phyloP scores from a whole-genome alignment of 2,888 invertebrate species.

The Microchrysa polita region DNA sequence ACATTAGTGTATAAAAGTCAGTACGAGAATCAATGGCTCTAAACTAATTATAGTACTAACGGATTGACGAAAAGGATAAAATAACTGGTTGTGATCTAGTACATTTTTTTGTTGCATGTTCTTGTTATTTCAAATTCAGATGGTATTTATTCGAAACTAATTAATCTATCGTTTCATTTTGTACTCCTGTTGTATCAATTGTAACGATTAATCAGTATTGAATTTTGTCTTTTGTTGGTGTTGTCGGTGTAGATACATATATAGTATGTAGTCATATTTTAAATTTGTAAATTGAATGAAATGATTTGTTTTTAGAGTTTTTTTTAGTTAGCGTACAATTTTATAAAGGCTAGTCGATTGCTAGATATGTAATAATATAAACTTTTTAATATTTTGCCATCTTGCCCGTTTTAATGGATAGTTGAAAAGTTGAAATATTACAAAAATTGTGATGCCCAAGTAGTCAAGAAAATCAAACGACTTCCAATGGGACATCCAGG shows the following conservation, averaged over 20 bases:
- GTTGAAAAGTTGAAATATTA: too few species aligned
- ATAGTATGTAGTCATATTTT: too few species aligned
- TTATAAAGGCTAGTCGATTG: too few species aligned
- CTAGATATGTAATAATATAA: too few species aligned
- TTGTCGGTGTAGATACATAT: neutral
- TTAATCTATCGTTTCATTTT: neutral
- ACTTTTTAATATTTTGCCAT: too few species aligned
- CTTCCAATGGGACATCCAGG: too few species aligned
- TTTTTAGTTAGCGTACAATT: too few species aligned
- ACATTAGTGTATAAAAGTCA: neutral
- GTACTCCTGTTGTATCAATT: neutral
- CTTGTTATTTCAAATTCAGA: neutral
- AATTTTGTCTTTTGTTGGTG: slow-evolving; percentile 7
- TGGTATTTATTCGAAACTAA: neutral
- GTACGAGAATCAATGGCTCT: neutral
- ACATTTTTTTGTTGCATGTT: neutral
- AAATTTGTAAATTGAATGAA: too few species aligned
- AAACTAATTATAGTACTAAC: neutral
- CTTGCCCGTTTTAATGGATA: too few species aligned
- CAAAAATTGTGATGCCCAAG: too few species aligned
- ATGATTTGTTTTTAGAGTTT: too few species aligned
- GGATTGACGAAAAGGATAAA: neutral
- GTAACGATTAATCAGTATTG: neutral
- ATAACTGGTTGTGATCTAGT: slow-evolving; percentile 4
- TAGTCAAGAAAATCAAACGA: too few species aligned